Base-by-base conservation (phyloP, 2,113 vertebrate species). In the Lepus europaeus region DNA sequence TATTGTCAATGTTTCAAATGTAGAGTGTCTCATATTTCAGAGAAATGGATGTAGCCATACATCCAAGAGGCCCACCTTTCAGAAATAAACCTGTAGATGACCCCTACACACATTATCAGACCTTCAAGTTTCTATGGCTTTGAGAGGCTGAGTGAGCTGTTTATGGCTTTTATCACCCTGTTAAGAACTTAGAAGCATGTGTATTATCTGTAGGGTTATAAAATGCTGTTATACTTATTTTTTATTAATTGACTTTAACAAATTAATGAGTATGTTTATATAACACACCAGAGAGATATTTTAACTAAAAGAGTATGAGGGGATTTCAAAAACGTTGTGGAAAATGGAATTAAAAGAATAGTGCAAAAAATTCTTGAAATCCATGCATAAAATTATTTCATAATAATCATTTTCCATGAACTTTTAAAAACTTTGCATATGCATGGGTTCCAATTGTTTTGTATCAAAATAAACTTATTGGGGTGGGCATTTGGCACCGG, bases 151-250 rank as follows among this genome's bases (percentile, higher is more conserved):
- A 51, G 63, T 79, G 66, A 96, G 72, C 81, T 97, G 20, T 31
- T 82, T 95, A 74, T 94, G 51, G 64, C 92, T 96, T 97, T 97
- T 96, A 96, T 95, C 92, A 80, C 90, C 92, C 92, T 76, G 33
- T 80, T 85, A 69, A 88, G 86, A 90, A 97, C 81, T 86, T 95
- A 86, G 82, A 94, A 95, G 36, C n/a, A 66, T 93, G 88, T 96
- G 95, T 95, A 96, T 93, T 95, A 95, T 97, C 96, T 95, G 95
- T 93, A 95, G 53, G 27, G 39, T 4, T 49, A 59, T 56, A 53
- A 85, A 93, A 76, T 39, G 78, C 10, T 13, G 9, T 66, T 90
- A 91, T 51, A 66, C n/a, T 93, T 93, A 94, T 95, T 94, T 95
- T 96, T 96, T 76, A 96, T 94, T 95, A 93, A 95, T 90, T 96